Conservation (phyloP, 37 sponge, comb jelly and placozoan species). For the Lycopodina hypogea region DNA sequence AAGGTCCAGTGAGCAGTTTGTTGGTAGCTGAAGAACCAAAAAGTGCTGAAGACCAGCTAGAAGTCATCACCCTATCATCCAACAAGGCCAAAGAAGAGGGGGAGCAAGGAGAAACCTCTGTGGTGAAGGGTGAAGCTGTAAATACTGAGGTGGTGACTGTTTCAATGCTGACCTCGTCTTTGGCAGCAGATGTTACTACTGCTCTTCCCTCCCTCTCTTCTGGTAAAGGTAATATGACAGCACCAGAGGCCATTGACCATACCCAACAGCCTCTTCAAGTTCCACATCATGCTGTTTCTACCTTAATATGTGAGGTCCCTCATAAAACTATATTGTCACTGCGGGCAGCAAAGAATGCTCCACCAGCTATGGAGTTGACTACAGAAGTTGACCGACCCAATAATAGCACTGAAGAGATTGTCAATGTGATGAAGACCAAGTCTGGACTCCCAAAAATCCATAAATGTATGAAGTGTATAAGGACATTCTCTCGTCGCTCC, state of each 20-base stretch:
- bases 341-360: slow-evolving; percentile 15
- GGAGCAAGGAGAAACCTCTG: background rate
- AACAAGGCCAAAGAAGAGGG: background rate
- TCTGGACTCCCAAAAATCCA: slow-evolving; percentile 10
- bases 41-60: too few species aligned
- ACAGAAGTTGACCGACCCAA: background rate
- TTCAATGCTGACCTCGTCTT: too few species aligned
- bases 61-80: too few species aligned
- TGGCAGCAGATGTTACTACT: slow-evolving; percentile 15
- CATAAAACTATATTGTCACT: slow-evolving; percentile 11
- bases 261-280: slow-evolving; percentile 13
- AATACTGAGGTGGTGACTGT: too few species aligned
- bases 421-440: slow-evolving; percentile 5
- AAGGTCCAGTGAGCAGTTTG: too few species aligned
- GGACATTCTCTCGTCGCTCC: background rate
- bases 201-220: slow-evolving; percentile 21
- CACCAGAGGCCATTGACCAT: slow-evolving; percentile 10
- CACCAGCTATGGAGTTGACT: slow-evolving; percentile 13
- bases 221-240: background rate
- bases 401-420: background rate
- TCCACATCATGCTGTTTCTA: background rate
- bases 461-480: slow-evolving; percentile 18
- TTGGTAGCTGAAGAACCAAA: too few species aligned
- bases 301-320: slow-evolving; percentile 14
- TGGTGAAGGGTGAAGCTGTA: too few species aligned